These are phyloP conservation scores for Odontesthes bonariensis DNA, from an alignment of 2,113 vertebrate genomes.

Conservation along the genomic window DNA sequence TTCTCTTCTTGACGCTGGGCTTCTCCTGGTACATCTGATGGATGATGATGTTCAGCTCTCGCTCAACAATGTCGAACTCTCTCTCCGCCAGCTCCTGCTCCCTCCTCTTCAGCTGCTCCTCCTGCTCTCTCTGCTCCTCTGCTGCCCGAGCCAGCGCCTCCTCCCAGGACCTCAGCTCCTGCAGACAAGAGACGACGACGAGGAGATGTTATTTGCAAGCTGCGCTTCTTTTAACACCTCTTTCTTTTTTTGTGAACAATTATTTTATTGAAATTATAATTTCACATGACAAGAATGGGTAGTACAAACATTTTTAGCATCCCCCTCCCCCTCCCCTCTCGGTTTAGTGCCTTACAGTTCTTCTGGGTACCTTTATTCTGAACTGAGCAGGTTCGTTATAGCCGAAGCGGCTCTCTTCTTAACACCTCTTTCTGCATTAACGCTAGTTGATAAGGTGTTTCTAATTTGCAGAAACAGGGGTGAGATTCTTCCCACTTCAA, in stretches of 20 bases:
- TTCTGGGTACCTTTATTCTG: too few species aligned
- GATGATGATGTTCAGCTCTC: slow-evolving; percentile 93
- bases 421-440: slow-evolving; percentile 41
- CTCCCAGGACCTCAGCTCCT: slow-evolving; percentile 93
- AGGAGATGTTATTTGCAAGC: slow-evolving; percentile 15
- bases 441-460: slow-evolving; percentile 33
- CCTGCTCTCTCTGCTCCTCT: slow-evolving; percentile 90
- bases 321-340: too few species aligned
- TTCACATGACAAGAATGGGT: too few species aligned
- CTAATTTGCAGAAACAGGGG: slow-evolving; percentile 32
- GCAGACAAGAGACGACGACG: slow-evolving; percentile 8
- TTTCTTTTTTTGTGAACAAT: too few species aligned
- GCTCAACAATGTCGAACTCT: slow-evolving; percentile 92
- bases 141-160: slow-evolving; percentile 89
- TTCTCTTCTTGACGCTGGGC: slow-evolving; percentile 89
- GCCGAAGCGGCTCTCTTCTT: slow-evolving; percentile 28
- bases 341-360: too few species aligned
- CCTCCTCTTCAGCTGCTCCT: slow-evolving; percentile 87
- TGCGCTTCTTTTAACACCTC: slow-evolving; percentile 50
- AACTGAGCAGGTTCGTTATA: too few species aligned
- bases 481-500: slow-evolving; percentile 27
- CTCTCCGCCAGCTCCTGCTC: slow-evolving; percentile 92
- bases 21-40: slow-evolving; percentile 93
- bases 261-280: too few species aligned
- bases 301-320: too few species aligned